Percentiles rank a stretch among this genome's conserved stretches.
phyloP scores from a whole-genome alignment of 2,888 invertebrate genomes.

The Germaria angustata region DNA sequence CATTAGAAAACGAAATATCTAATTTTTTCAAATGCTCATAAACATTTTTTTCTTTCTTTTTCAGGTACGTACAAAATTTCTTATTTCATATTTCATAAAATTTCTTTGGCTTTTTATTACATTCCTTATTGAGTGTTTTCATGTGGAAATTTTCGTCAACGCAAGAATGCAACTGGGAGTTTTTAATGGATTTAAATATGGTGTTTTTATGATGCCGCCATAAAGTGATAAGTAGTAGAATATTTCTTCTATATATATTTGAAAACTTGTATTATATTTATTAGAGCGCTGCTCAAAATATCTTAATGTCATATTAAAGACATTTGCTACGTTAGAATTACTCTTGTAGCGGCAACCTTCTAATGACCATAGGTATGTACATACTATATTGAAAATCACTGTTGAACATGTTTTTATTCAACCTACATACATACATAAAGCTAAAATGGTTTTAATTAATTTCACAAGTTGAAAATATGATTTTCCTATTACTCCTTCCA shows the following conservation, averaged over 20 bases:
- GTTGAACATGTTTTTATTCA: no score
- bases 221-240: conserved; percentile 39
- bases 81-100: neutral
- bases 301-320: no score
- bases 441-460: no score
- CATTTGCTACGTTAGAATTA: no score
- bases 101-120: neutral
- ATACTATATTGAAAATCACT: no score
- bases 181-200: conserved; percentile 11
- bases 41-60: conserved; percentile 19
- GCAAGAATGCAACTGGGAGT: neutral
- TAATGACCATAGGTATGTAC: no score
- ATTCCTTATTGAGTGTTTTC: neutral
- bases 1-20: neutral
- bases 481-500: no score
- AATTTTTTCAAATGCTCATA: conserved; percentile 3
- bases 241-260: neutral
- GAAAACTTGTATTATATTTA: no score
- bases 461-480: no score
- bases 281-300: no score
- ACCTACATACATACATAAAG: no score
- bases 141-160: conserved; percentile 21
- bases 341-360: no score
- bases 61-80: conserved; percentile 60
- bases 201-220: neutral